Conservation (phyloP, 2,888 invertebrate genomes). For the Drosophila quasianomalipes region DNA sequence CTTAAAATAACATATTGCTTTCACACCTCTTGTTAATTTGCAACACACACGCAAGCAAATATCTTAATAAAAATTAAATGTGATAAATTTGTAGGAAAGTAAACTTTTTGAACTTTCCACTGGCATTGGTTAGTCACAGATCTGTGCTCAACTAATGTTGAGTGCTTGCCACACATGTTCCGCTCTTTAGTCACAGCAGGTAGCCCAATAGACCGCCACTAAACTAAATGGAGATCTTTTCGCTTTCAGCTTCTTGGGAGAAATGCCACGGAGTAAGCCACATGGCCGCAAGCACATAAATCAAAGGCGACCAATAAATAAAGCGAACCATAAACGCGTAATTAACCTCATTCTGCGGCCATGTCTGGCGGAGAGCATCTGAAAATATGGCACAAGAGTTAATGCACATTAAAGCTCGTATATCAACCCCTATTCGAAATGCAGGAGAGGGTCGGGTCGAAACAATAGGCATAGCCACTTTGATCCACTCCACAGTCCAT, state of each 20-base stretch:
- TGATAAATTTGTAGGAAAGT: slow-evolving; percentile 14
- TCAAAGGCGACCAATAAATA: slow-evolving; percentile 73
- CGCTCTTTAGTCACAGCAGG: slow-evolving; percentile 48
- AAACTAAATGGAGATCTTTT: neutral
- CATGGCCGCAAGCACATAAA: slow-evolving; percentile 55
- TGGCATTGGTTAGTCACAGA: slow-evolving; percentile 32
- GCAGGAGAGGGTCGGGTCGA: neutral
- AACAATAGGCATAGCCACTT: slow-evolving; percentile 66
- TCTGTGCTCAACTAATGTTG: slow-evolving; percentile 7
- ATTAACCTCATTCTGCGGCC: slow-evolving; percentile 68
- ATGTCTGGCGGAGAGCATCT: slow-evolving; percentile 17
- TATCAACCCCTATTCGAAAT: slow-evolving; percentile 62
- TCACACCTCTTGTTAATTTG: neutral
- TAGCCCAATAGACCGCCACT: slow-evolving; percentile 16
- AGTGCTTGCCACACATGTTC: slow-evolving; percentile 31
- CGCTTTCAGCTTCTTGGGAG: neutral
- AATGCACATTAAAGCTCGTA: slow-evolving; percentile 76
- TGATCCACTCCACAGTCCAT: slow-evolving; percentile 40
- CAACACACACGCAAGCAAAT: neutral
- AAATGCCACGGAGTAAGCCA: slow-evolving; percentile 5
- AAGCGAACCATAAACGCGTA: slow-evolving; percentile 66
- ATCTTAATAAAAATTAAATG: neutral
- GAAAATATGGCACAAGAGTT: slow-evolving; percentile 63
- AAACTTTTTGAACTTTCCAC: slow-evolving; percentile 1
- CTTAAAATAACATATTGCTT: neutral